phyloP scores from a whole-genome alignment of 2,113 vertebrate species.

The Cygnus atratus region DNA sequence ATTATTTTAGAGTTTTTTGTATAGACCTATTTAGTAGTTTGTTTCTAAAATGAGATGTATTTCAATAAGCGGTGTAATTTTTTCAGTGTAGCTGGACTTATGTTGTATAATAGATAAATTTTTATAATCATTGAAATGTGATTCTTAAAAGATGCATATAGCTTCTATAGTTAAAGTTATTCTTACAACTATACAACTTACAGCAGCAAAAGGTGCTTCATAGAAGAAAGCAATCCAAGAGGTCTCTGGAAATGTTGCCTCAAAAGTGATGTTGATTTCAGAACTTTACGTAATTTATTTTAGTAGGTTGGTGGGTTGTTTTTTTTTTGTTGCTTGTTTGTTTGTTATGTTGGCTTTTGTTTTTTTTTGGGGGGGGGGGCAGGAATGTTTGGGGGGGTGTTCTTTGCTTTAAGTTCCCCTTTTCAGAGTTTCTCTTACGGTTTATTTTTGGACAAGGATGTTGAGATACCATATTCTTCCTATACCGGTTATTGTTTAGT shows the following conservation, averaged over 20 bases:
- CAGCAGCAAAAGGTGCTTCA: slow-evolving; percentile 71
- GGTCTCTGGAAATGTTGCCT: slow-evolving; percentile 34
- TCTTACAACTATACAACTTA: slow-evolving; percentile 71
- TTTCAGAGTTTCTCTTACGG: neutral
- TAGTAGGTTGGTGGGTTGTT: neutral
- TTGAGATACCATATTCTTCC: neutral
- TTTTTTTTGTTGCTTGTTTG: neutral
- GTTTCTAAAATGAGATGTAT: slow-evolving; percentile 85
- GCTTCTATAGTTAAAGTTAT: slow-evolving; percentile 75
- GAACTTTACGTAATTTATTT: slow-evolving; percentile 50
- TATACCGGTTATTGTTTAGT: neutral
- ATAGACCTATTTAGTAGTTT: slow-evolving; percentile 85
- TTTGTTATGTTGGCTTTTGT: no score
- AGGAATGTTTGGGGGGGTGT: no score
- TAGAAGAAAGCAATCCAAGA: slow-evolving; percentile 38
- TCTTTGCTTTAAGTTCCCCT: neutral
- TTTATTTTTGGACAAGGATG: neutral
- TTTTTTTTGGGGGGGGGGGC: no score
- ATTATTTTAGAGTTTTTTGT: slow-evolving; percentile 89
- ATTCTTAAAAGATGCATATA: slow-evolving; percentile 78
- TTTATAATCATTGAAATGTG: slow-evolving; percentile 83
- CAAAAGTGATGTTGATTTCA: slow-evolving; percentile 26
- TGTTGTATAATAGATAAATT: slow-evolving; percentile 83
- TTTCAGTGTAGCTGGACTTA: slow-evolving; percentile 85
- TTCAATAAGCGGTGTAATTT: slow-evolving; percentile 84